Conservation (phyloP, 2,797 vertebrate genomes). For the Melanogrammus aeglefinus region DNA sequence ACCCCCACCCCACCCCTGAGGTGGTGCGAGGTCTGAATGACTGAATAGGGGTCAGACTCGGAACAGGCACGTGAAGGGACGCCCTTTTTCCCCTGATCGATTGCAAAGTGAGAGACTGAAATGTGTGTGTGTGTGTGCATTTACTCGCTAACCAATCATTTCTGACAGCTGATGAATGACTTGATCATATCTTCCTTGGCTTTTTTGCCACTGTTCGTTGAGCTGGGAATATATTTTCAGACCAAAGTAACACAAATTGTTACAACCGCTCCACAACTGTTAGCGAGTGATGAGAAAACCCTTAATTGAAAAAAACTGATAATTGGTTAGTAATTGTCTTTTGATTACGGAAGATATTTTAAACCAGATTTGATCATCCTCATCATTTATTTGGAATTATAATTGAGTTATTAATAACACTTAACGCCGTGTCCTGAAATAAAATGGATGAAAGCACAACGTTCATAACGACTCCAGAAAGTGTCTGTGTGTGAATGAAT, state of each 20-base stretch:
- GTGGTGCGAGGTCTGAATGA: background rate
- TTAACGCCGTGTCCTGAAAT: background rate
- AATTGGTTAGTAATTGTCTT: background rate
- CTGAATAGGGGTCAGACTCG: background rate
- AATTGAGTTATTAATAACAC: background rate
- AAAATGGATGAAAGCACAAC: background rate
- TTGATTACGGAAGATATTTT: background rate
- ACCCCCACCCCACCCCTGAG: background rate
- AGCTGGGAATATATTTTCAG: slow-evolving; percentile 27
- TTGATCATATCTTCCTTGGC: background rate
- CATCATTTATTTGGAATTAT: background rate
- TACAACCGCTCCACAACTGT: too few relatives aligned
- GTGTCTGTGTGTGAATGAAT: background rate
- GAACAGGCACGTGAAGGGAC: background rate
- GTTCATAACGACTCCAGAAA: background rate
- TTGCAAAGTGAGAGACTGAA: too few relatives aligned
- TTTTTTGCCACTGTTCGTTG: background rate
- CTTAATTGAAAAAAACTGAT: background rate
- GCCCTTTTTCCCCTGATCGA: background rate
- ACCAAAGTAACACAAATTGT: slow-evolving; percentile 37
- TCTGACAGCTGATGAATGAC: slow-evolving; percentile 10
- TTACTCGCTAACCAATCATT: background rate
- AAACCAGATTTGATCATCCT: background rate
- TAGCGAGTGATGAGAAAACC: too few relatives aligned
- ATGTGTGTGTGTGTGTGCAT: background rate